phyloP scores from a whole-genome alignment of 2,888 invertebrate genomes.

The Plagiodera versicolora region DNA sequence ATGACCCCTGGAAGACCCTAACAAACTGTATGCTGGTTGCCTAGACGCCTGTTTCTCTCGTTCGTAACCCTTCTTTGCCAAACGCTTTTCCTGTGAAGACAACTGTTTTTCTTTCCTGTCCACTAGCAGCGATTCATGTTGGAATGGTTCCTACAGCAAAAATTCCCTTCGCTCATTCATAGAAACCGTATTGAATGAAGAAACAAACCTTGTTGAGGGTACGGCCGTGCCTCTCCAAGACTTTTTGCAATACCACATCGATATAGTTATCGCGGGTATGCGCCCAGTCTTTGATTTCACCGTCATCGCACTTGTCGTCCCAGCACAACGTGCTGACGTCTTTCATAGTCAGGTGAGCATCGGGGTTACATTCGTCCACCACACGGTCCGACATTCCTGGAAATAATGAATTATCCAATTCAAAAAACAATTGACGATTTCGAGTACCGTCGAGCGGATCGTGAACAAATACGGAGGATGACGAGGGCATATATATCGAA shows the following conservation, averaged over 20 bases:
- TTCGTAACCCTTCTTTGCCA: constrained; percentile 92
- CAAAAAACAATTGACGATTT: too few relatives aligned
- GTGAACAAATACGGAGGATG: too few relatives aligned
- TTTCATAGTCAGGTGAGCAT: constrained; percentile 87
- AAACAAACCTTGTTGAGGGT: constrained; percentile 62
- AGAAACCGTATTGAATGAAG: background rate
- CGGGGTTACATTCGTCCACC: constrained; percentile 97
- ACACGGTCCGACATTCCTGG: constrained; percentile 91
- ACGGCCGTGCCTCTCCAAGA: constrained; percentile 65
- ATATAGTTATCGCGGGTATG: constrained; percentile 72
- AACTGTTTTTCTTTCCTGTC: constrained; percentile 94
- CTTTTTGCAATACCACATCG: constrained; percentile 80
- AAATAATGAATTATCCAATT: too few relatives aligned
- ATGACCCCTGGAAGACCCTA: constrained; percentile 43
- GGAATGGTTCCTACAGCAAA: constrained; percentile 81
- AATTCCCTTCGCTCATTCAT: too few relatives aligned
- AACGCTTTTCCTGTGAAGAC: constrained; percentile 88
- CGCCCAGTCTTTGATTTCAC: constrained; percentile 74
- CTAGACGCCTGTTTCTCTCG: constrained; percentile 82
- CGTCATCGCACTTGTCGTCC: constrained; percentile 87
- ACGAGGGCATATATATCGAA: too few relatives aligned
- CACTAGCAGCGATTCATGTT: constrained; percentile 91
- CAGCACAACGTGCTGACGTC: constrained; percentile 88
- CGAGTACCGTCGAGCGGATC: too few relatives aligned
- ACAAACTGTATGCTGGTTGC: constrained; percentile 46